Base-by-base conservation (phyloP, 2,888 invertebrate species). In the Drosophila pegasa region DNA sequence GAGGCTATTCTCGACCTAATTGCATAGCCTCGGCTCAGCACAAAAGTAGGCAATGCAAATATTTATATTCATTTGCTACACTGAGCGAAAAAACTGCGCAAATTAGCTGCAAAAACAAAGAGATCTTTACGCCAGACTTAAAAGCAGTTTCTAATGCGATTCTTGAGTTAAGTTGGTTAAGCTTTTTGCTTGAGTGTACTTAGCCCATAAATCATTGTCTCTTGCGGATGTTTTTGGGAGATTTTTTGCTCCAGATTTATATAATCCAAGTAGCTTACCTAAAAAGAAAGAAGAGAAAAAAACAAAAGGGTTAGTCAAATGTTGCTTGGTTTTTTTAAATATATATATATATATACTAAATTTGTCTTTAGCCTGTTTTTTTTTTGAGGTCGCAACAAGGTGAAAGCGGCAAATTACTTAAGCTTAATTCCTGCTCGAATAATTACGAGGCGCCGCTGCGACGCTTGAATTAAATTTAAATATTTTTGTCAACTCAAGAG, bases 1-100 rank as follows among this genome's bases (percentile, higher is more conserved):
- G 71, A 47, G 64, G 43, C 45, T 58, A 68, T 75, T 48, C 40
- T 56, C 59, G 75, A 75, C 70, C 75, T 69, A 78, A 69, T 78
- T 78, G 75, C 64, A 58, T 12, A 41, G 58, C 45, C 37, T 43
- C 20, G 31, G 50, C 50, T 14, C 38, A 35, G 61, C 77, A 64
- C 58, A 65, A 68, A 77, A 79, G 77, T 68, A 77, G 77, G 76
- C 80, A 68, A 78, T 47, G 65, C 48, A 78, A 78, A 75, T 64
- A 75, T 74, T 69, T 74, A 50, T 54, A 47, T 67, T 48, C 40
- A 41, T 57, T 40, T 38, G 48, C 16, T 51, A 61, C 73, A 77
- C 75, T 62, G 66, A 5, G 25, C 59, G 41, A 72, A 75, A 43
- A 0, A 18, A 20, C n/a, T 5, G 45, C 12, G 37, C 12, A 33